Conservation (phyloP, 2,797 vertebrate species). For the Sparus aurata region DNA sequence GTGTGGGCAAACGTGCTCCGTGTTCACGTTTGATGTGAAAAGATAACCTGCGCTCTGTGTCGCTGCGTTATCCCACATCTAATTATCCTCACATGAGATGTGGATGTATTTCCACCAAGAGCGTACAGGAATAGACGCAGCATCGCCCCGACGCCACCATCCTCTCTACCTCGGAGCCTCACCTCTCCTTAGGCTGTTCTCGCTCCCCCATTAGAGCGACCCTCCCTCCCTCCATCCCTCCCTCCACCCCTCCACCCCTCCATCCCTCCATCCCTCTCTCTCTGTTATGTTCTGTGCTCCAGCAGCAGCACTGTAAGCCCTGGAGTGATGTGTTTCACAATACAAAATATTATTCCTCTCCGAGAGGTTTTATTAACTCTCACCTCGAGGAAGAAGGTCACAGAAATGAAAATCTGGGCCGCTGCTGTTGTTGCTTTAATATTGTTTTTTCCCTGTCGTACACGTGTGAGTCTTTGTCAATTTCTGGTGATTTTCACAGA, state of each 20-base stretch:
- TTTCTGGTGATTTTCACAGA: background rate
- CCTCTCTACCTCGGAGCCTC: constrained; percentile 32
- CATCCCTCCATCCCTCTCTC: constrained; percentile 22
- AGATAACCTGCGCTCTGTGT: constrained; percentile 23
- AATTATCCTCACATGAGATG: constrained; percentile 16
- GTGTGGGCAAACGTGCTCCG: constrained; percentile 30
- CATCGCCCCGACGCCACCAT: background rate
- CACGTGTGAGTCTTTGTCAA: background rate
- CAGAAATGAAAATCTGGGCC: constrained; percentile 15
- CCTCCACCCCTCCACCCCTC: constrained; percentile 1
- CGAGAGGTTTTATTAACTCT: constrained; percentile 36
- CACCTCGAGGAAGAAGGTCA: constrained; percentile 21
- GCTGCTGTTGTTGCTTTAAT: background rate
- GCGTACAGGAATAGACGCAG: no score
- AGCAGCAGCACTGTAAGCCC: constrained; percentile 40
- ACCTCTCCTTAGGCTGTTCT: constrained; percentile 47
- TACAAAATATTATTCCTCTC: constrained; percentile 34
- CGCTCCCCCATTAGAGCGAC: constrained; percentile 53
- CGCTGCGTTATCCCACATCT: constrained; percentile 27
- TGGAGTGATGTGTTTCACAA: constrained; percentile 21
- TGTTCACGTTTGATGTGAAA: constrained; percentile 54
- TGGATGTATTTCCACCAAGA: background rate
- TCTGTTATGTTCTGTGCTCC: constrained; percentile 50
- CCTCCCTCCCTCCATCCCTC: constrained; percentile 19
- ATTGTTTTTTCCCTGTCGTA: background rate